Evolutionary conservation across 2,113 vertebrate species (phyloP).

Genomic region (Sinocyclocheilus anophthalmus): DNA sequence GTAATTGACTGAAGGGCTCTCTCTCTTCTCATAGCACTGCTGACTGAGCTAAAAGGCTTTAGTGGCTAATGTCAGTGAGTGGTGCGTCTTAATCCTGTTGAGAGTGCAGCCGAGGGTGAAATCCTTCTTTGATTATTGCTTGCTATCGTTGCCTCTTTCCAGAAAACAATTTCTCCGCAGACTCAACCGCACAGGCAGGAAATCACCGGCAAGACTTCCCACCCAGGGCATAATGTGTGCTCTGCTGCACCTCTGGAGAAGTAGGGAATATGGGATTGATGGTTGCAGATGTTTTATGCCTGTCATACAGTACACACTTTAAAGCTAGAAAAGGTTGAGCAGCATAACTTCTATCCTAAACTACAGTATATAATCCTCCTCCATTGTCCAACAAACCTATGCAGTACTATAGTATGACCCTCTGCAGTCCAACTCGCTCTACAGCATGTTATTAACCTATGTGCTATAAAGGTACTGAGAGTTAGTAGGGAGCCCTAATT

Average conservation of each 20-base stretch:
- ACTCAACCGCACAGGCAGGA: conserved; percentile 41
- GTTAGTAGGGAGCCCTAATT: conserved; percentile 12
- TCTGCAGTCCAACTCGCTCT: neutral
- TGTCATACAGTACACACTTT: neutral
- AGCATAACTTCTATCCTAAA: neutral
- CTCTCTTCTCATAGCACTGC: conserved; percentile 3
- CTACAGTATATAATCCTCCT: neutral
- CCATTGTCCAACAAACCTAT: neutral
- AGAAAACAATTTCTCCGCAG: conserved; percentile 50
- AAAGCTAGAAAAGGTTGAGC: neutral
- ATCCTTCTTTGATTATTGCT: conserved; percentile 66
- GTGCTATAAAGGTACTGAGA: neutral
- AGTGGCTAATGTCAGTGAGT: conserved; percentile 70
- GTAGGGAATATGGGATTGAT: neutral
- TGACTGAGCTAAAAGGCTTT: conserved; percentile 58
- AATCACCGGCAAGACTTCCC: neutral
- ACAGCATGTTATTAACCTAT: neutral
- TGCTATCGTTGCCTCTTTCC: conserved; percentile 56
- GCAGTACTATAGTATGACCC: neutral
- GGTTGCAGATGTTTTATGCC: conserved; percentile 7
- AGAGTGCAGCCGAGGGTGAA: conserved; percentile 68
- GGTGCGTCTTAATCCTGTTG: conserved; percentile 73
- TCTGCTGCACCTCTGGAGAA: conserved; percentile 1
- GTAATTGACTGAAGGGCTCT: conserved; percentile 29
- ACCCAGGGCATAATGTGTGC: neutral